Conservation (phyloP, 1,140 invertebrate species). For the Steinernema feltiae region DNA sequence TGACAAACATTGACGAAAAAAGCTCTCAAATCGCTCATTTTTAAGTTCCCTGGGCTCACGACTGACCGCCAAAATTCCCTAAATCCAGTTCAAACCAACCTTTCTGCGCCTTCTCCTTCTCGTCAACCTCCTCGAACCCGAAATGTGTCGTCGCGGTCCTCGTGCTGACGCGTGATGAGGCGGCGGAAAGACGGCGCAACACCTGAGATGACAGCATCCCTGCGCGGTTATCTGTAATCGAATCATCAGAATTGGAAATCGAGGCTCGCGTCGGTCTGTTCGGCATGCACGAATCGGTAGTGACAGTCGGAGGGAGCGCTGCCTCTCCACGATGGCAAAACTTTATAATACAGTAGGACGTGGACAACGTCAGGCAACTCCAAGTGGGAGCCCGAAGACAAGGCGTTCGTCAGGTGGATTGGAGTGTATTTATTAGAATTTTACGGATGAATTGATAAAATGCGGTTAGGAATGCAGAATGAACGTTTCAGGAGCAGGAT, state of each 20-base stretch:
- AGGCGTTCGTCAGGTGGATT: too few relatives aligned
- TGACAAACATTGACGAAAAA: background rate
- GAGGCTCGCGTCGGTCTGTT: too few relatives aligned
- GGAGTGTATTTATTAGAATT: too few relatives aligned
- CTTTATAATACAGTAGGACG: too few relatives aligned
- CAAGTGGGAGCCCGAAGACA: too few relatives aligned
- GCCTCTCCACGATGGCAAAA: too few relatives aligned
- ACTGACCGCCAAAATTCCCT: background rate
- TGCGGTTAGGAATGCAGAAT: too few relatives aligned
- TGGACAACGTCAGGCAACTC: too few relatives aligned
- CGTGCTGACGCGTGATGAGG: background rate
- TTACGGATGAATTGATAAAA: too few relatives aligned
- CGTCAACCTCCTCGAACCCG: slow-evolving; percentile 44
- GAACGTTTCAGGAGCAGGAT: too few relatives aligned
- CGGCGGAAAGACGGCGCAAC: background rate
- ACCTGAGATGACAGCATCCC: background rate
- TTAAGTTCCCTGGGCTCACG: slow-evolving; percentile 3
- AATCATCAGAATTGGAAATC: background rate
- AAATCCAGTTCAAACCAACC: slow-evolving; percentile 33
- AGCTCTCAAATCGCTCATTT: background rate
- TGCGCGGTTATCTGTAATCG: background rate
- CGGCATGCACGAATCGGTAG: too few relatives aligned
- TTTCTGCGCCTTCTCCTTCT: slow-evolving; percentile 44
- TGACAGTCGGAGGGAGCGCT: too few relatives aligned
- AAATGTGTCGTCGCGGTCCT: slow-evolving; percentile 45